A percentile compares a stretch with the other conserved stretches of the same genome.
Evolutionary conservation across 2,113 vertebrate species (phyloP).

Genomic region (Paratilapia polleni): DNA sequence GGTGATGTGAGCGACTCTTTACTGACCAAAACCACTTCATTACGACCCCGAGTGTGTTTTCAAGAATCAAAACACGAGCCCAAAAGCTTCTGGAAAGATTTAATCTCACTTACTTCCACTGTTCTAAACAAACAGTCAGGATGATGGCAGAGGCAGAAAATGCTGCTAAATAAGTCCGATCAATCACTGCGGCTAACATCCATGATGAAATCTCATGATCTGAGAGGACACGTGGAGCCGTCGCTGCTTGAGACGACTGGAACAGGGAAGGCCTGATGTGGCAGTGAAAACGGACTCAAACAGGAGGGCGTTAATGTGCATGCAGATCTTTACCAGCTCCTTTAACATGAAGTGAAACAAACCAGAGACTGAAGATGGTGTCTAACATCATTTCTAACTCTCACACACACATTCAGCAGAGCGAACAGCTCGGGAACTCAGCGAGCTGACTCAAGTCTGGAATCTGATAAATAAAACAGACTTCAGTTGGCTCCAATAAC

Average conservation of each 20-base stretch:
- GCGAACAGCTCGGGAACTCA: constrained; percentile 9
- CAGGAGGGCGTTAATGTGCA: constrained; percentile 51
- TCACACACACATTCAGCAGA: constrained; percentile 8
- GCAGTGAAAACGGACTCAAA: constrained; percentile 34
- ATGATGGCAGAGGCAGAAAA: constrained; percentile 63
- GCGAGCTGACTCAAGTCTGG: constrained; percentile 25
- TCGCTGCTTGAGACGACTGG: constrained; percentile 12
- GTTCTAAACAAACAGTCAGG: constrained; percentile 69
- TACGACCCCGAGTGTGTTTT: background rate
- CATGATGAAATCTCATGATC: constrained; percentile 21
- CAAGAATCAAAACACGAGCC: constrained; percentile 40
- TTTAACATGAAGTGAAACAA: constrained; percentile 50
- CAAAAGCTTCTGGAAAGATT: constrained; percentile 72
- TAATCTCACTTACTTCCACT: constrained; percentile 72
- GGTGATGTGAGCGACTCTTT: background rate
- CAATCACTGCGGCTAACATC: constrained; percentile 46
- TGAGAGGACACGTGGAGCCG: constrained; percentile 9
- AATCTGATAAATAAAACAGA: constrained; percentile 16
- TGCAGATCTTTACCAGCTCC: constrained; percentile 52
- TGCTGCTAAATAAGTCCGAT: constrained; percentile 52
- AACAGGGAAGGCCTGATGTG: constrained; percentile 22
- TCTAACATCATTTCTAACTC: constrained; percentile 17
- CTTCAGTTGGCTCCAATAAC: constrained; percentile 43
- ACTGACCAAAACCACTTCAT: too few relatives aligned
- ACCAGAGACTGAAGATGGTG: constrained; percentile 38